Conservation (phyloP, 2,797 vertebrate species). For the Antennarius maculatus region DNA sequence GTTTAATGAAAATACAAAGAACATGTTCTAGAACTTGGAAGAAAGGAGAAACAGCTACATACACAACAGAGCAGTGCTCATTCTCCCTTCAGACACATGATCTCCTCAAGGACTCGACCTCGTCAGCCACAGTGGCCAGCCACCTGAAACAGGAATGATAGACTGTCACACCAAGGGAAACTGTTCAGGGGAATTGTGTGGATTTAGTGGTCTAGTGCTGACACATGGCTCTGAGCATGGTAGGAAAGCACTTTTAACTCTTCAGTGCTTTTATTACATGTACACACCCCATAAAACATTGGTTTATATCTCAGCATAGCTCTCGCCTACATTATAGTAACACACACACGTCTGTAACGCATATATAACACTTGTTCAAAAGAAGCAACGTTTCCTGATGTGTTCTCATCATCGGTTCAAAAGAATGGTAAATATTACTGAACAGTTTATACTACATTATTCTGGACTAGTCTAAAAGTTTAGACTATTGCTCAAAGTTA, state of each 20-base stretch:
- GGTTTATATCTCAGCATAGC: conserved; percentile 37
- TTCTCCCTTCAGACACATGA: conserved; percentile 78
- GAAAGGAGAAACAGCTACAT: not conserved
- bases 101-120: conserved; percentile 81
- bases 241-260: conserved; percentile 83
- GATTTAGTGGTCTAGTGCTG: conserved; percentile 80
- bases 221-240: conserved; percentile 80
- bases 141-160: conserved; percentile 81
- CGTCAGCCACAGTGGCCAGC: conserved; percentile 78
- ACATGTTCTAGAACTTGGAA: conserved; percentile 19
- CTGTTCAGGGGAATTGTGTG: conserved; percentile 75
- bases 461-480: not conserved
- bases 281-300: conserved; percentile 78
- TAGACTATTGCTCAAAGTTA: conserved; percentile 23
- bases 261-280: conserved; percentile 78
- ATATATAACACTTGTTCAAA: conserved; percentile 25
- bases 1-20: conserved; percentile 24
- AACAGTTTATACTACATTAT: too few species aligned
- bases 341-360: conserved; percentile 52
- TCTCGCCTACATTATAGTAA: conserved; percentile 34
- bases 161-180: conserved; percentile 78
- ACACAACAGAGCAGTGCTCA: not conserved
- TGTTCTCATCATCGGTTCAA: not conserved
- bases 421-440: too few species aligned
- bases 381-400: not conserved